phyloP scores from a whole-genome alignment of 2,113 vertebrate species.

The Suncus etruscus region DNA sequence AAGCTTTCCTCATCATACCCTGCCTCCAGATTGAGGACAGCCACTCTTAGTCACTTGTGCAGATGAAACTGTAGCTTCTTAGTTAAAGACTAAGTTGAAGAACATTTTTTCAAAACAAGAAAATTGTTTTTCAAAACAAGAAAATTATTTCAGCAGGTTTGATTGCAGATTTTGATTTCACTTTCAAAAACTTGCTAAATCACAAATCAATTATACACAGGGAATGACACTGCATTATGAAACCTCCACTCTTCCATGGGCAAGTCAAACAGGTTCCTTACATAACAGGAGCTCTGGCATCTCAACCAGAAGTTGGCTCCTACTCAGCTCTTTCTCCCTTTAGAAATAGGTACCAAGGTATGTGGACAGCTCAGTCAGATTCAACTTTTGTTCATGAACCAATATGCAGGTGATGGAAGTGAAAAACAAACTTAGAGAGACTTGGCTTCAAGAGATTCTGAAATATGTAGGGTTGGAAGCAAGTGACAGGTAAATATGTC shows the following conservation, averaged over 20 bases:
- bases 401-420: neutral
- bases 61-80: neutral
- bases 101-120: neutral
- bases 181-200: conserved; percentile 69
- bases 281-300: conserved; percentile 61
- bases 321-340: neutral
- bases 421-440: neutral
- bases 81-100: neutral
- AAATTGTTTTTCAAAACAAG: neutral
- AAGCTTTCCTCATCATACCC: neutral
- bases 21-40: neutral
- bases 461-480: neutral
- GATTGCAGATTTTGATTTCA: conserved; percentile 47
- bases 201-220: conserved; percentile 55
- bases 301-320: conserved; percentile 33
- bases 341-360: neutral
- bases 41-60: neutral
- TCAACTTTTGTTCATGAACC: neutral
- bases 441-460: neutral
- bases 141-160: neutral
- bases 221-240: conserved; percentile 75
- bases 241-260: conserved; percentile 54
- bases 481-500: neutral
- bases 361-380: neutral
- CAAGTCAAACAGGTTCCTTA: conserved; percentile 76